Evolutionary conservation across 53 echinoderm and acorn worm genomes (phyloP), one percentile per base, ranked within the genome.

Genomic region (Arbacia lixula): DNA sequence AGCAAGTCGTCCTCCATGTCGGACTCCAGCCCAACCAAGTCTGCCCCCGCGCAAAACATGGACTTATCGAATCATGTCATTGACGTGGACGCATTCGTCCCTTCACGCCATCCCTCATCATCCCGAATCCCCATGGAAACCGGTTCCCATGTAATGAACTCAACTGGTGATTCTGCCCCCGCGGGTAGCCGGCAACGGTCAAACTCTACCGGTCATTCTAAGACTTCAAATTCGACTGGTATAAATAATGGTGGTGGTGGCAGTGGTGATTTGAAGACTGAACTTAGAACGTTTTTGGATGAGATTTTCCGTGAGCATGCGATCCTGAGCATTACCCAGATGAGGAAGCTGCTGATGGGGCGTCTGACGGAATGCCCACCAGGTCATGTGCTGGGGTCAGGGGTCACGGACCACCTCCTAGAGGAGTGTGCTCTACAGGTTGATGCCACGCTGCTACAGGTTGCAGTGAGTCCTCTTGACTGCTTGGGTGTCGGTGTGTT

Each of bases 381-480:
- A 31, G 92, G 90, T 42, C 84, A 93, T 77, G 67, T 89, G 27
- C 76, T 94, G 38, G 88, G 86, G 17, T 74, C 81, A 16, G 90
- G 92, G 5, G 88, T 94, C 60, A 87, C 92, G 0, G 98, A 98
- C 58, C 58, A 53, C 24, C 83, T 86, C 67, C 57, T 98, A n/a
- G 98, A 94, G 36, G 86, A 94, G 55, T 90, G 92, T 53, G 92
- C 94, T 9, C 43, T 88, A 34, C 86, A 92, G 12, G 40, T 84
- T 3, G 92, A 92, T n/a, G 98, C 90, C 27, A 74, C 61, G 6
- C 41, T 84, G 22, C 84, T 98, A 9, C 86, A 91, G n/a, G 77
- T 94, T 63, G 79, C 98, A 21, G 98, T 98, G 80, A 91, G 92
- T 90, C n/a, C n/a, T n/a, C n/a, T n/a, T n/a, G n/a, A n/a, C n/a